Conservation (phyloP, 2,797 vertebrate genomes). For the Gastrophryne carolinensis region DNA sequence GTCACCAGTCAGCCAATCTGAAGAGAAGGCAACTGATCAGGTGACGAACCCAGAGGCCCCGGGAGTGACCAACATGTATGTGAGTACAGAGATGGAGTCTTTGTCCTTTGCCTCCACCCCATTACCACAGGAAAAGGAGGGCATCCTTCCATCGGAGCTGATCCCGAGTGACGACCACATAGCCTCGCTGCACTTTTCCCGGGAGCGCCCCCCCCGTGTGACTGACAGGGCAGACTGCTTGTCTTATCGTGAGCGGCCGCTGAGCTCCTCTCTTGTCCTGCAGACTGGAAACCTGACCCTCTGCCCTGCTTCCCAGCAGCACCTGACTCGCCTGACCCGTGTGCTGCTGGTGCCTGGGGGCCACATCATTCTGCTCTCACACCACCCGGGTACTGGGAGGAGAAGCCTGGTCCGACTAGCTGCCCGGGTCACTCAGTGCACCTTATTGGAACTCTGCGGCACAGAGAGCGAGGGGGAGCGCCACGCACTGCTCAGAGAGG, state of each 20-base stretch:
- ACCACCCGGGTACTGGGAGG: constrained; percentile 70
- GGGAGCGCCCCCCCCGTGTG: constrained; percentile 50
- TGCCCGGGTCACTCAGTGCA: constrained; percentile 62
- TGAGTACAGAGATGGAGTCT: neutral
- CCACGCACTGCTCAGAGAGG: constrained; percentile 67
- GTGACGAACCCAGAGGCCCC: neutral
- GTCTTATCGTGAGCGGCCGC: constrained; percentile 66
- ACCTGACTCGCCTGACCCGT: constrained; percentile 73
- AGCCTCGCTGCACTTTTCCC: constrained; percentile 64
- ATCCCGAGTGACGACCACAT: constrained; percentile 33
- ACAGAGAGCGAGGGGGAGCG: constrained; percentile 54
- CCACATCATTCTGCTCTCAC: constrained; percentile 73
- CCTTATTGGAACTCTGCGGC: constrained; percentile 69
- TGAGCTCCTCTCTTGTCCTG: constrained; percentile 43
- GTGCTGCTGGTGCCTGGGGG: constrained; percentile 71
- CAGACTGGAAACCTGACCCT: constrained; percentile 48
- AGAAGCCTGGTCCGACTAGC: constrained; percentile 72
- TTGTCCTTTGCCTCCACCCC: neutral
- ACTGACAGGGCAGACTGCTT: neutral
- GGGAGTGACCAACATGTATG: too few relatives aligned
- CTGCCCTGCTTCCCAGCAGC: constrained; percentile 65
- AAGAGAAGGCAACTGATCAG: too few relatives aligned
- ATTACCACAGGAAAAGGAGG: neutral
- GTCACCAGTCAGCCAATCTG: too few relatives aligned
- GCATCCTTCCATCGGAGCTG: constrained; percentile 39